Percentiles rank a stretch among this genome's conserved stretches.
Evolutionary conservation across 2,797 vertebrate genomes (phyloP).

Genomic region (Lepus townsendii): DNA sequence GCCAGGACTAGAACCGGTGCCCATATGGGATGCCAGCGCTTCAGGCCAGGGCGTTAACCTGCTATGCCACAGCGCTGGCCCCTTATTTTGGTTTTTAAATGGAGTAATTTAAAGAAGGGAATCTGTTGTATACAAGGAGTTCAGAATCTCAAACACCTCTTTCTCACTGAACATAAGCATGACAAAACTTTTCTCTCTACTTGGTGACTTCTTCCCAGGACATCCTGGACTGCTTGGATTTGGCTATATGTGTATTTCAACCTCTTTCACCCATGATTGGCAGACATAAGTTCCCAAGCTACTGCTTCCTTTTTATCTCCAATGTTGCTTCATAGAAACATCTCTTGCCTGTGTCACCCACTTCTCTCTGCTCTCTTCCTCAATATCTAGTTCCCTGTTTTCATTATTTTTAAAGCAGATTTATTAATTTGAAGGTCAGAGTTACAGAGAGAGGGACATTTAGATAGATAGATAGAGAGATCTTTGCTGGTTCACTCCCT

Average conservation of each 20-base stretch:
- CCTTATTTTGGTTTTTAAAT: neutral
- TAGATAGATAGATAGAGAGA: no score
- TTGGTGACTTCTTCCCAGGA: neutral
- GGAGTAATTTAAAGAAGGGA: neutral
- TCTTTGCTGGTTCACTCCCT: no score
- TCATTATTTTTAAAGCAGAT: neutral
- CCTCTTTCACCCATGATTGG: neutral
- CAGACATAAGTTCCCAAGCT: neutral
- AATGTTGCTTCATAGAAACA: neutral
- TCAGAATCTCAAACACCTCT: neutral
- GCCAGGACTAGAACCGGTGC: no score
- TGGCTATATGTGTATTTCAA: neutral
- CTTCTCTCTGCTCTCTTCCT: conserved; percentile 16
- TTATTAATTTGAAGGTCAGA: no score
- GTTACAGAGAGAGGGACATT: no score
- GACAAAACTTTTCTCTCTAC: neutral
- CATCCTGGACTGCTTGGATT: neutral
- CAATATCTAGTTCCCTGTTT: conserved; percentile 21
- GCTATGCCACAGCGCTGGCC: no score
- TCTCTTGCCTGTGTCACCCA: neutral
- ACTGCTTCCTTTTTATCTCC: neutral
- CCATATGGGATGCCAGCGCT: no score
- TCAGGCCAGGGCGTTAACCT: no score
- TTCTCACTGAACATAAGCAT: neutral
- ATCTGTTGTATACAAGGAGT: neutral